Base-by-base conservation (phyloP, 2,888 invertebrate genomes). In the Drosophila percnosoma region DNA sequence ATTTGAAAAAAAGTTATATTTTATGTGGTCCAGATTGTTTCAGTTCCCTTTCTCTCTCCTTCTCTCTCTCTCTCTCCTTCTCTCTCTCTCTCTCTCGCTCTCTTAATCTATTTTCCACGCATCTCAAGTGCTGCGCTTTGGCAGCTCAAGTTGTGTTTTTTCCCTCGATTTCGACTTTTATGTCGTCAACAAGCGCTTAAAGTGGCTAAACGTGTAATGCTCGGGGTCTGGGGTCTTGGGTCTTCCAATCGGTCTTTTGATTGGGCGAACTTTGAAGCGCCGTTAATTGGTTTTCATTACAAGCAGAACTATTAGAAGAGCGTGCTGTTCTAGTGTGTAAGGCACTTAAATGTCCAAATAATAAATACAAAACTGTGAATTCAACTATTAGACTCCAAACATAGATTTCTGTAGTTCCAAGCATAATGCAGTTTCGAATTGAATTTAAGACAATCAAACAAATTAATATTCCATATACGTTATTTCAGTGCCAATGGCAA, bases 181-280 rank as follows among this genome's bases (percentile, higher is more conserved):
- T 72, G 76, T 24, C 65, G 68, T 72, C 80, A 80, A 75, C 86
- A 73, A 70, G 67, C 68, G 49, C 64, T 81, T 55, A 75, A 83
- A 86, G 81, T 80, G 81, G 67, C 63, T 75, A 75, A 86, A 33
- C 77, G 65, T 80, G 82, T 80, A 77, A 74, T 60, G 62, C 80
- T 54, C 52, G 36, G 61, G 60, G 27, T 53, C 49, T 45, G 31
- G 31, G 48, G 27, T 40, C 53, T 64, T 54, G 54, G 70, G 65
- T 63, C 42, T 48, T 10, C 33, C 33, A 11, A 33, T 33, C 66
- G 36, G 51, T 33, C 62, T 62, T 48, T 61, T 68, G 15, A 42
- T 49, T 33, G 34, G 38, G 4, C 18, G 21, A 64, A 48, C 49
- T 27, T 68, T 45, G 33, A 58, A 54, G 53, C 31, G 38, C 18